These are phyloP conservation scores for Euthynnus affinis DNA, from an alignment of 2,797 vertebrate species.

Conservation along the genomic window DNA sequence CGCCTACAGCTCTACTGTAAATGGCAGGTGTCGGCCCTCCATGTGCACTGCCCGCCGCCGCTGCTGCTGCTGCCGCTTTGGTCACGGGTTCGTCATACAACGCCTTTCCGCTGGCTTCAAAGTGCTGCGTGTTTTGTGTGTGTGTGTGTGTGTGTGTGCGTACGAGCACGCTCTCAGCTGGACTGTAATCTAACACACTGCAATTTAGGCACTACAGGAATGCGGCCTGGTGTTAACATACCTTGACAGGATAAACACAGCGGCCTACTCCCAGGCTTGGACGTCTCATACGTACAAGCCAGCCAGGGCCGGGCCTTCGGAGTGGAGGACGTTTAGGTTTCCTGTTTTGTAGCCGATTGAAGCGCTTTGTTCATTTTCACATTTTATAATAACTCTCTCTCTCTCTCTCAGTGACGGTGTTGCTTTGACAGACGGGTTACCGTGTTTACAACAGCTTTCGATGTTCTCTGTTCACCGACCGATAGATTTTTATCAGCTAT, in stretches of 20 bases:
- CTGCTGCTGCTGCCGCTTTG: slow-evolving; percentile 51
- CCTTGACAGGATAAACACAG: slow-evolving; percentile 81
- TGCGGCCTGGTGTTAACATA: slow-evolving; percentile 83
- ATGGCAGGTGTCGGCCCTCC: slow-evolving; percentile 55
- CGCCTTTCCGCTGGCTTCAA: slow-evolving; percentile 41
- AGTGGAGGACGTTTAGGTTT: background rate
- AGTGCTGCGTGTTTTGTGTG: slow-evolving; percentile 31
- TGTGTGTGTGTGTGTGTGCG: slow-evolving; percentile 55
- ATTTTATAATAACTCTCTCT: background rate
- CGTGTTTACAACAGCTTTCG: slow-evolving; percentile 18
- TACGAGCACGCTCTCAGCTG: slow-evolving; percentile 64
- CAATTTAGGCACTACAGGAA: slow-evolving; percentile 84
- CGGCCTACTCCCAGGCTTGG: slow-evolving; percentile 53
- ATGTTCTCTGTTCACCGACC: background rate
- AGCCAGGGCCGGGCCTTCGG: no score
- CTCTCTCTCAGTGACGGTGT: background rate
- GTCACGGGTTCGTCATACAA: slow-evolving; percentile 58
- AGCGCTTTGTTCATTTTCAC: background rate
- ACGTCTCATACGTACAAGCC: slow-evolving; percentile 9
- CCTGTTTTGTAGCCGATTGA: slow-evolving; percentile 1
- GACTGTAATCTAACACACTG: slow-evolving; percentile 83
- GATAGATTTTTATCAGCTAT: slow-evolving; percentile 5
- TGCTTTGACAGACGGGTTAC: background rate
- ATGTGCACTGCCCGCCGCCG: slow-evolving; percentile 4
- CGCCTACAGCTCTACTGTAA: slow-evolving; percentile 27